These are phyloP conservation scores for Dasypus novemcinctus DNA, from an alignment of 2,113 vertebrate genomes.

Conservation along the genomic window DNA sequence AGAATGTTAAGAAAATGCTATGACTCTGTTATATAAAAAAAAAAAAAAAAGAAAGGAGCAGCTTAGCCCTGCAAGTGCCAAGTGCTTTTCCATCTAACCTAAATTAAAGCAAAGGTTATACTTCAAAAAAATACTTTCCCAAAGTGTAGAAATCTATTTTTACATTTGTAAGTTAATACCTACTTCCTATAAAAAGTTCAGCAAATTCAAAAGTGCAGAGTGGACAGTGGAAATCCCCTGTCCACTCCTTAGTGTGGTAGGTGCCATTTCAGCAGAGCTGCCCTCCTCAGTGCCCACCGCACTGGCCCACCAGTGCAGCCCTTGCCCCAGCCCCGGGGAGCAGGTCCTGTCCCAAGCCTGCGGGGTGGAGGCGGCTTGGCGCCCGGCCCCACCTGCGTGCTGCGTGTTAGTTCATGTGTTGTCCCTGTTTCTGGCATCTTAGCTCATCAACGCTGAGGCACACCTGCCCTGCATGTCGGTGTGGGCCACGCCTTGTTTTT, in stretches of 20 bases:
- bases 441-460: rapidly evolving
- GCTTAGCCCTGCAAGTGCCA: too few relatives aligned
- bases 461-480: too few relatives aligned
- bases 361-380: too few relatives aligned
- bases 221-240: rapidly evolving
- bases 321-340: too few relatives aligned
- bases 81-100: neutral
- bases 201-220: rapidly evolving
- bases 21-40: neutral
- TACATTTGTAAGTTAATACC: neutral
- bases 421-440: neutral
- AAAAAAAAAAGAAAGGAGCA: too few relatives aligned
- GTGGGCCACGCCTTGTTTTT: neutral
- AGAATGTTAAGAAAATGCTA: neutral
- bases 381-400: too few relatives aligned
- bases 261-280: too few relatives aligned
- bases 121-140: neutral
- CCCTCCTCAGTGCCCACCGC: too few relatives aligned
- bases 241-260: neutral
- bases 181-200: rapidly evolving
- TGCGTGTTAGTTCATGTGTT: rapidly evolving
- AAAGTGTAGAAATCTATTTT: neutral
- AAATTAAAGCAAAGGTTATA: neutral
- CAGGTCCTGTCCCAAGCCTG: too few relatives aligned
- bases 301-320: too few relatives aligned